Conservation (phyloP, 1,140 invertebrate genomes). For the Apis mellifera region DNA sequence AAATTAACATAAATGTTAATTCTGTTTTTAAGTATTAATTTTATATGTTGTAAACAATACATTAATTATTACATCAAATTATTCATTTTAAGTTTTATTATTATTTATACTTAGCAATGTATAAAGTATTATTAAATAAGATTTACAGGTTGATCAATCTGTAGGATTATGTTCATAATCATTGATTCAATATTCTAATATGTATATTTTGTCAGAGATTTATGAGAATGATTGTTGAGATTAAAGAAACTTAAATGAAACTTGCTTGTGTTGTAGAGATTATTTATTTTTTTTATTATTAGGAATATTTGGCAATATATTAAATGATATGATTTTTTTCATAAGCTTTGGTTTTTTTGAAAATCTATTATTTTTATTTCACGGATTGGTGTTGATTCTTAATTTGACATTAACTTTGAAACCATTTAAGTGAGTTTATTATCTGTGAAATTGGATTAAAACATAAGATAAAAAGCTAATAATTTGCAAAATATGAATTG, state of each 20-base stretch:
- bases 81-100: background rate
- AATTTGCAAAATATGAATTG: background rate
- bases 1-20: background rate
- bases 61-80: background rate
- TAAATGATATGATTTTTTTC: background rate
- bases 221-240: background rate
- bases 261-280: background rate
- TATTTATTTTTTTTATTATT: background rate
- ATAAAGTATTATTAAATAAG: background rate
- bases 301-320: background rate
- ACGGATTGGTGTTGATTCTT: background rate
- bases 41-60: background rate
- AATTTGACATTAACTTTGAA: background rate
- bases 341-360: background rate
- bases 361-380: background rate
- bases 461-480: background rate
- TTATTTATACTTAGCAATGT: background rate
- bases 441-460: too few species aligned
- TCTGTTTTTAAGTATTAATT: background rate
- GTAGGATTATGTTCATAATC: slow-evolving; percentile 7
- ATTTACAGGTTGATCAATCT: background rate
- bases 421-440: too few species aligned
- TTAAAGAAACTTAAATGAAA: background rate
- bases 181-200: background rate
- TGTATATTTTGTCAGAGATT: background rate